phyloP scores from a whole-genome alignment of 2,113 vertebrate genomes.

The Lepus americanus region DNA sequence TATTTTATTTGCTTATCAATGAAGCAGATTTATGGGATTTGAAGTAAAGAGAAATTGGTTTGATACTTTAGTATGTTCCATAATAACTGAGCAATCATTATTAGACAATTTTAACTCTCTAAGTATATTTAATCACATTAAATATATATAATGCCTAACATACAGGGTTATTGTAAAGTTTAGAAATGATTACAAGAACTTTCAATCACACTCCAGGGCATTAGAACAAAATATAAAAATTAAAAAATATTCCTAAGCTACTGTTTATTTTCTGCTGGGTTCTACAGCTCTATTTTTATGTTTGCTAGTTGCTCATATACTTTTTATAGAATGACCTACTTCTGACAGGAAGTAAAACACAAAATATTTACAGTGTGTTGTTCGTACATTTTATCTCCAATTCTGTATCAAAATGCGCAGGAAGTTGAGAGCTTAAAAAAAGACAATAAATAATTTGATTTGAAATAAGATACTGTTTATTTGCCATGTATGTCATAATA shows the following conservation, averaged over 20 bases:
- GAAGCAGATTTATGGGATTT: not conserved
- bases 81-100: not conserved
- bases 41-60: not conserved
- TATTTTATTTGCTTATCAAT: not conserved
- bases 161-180: not conserved
- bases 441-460: not conserved
- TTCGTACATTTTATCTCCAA: not conserved
- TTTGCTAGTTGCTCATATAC: not conserved
- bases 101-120: not conserved
- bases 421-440: not conserved
- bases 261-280: not conserved
- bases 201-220: not conserved
- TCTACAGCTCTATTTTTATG: not conserved
- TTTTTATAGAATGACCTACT: not conserved
- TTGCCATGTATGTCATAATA: not conserved
- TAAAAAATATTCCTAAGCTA: not conserved
- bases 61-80: not conserved
- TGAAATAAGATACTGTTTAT: not conserved
- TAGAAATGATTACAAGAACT: not conserved
- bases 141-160: not conserved
- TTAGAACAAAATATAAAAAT: not conserved
- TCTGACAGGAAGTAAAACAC: slow-evolving; percentile 7
- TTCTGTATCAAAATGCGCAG: not conserved
- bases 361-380: slow-evolving; percentile 7
- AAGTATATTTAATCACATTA: not conserved